Conservation (phyloP, 2,888 invertebrate species). For the Fragum fragum region DNA sequence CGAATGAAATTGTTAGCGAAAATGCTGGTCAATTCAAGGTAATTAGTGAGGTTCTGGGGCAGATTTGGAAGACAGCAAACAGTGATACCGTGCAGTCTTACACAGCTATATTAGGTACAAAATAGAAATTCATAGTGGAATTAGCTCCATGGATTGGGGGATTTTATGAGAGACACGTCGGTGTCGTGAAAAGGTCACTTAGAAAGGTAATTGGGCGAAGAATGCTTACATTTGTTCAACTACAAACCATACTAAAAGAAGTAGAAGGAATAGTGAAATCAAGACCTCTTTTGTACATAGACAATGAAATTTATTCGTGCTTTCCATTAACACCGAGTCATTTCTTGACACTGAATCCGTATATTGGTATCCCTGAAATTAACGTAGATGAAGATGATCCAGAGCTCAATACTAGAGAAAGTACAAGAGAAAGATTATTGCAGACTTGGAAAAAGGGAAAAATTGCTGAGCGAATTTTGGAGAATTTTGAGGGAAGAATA, state of each 20-base stretch:
- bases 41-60: conserved; percentile 4
- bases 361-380: conserved; percentile 39
- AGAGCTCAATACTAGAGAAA: background rate
- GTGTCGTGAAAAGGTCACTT: conserved; percentile 38
- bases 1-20: conserved; percentile 32
- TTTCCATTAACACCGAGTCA: conserved; percentile 36
- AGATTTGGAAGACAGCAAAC: background rate
- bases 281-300: conserved; percentile 44
- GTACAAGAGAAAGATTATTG: background rate
- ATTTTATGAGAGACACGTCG: conserved; percentile 43
- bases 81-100: conserved; percentile 21
- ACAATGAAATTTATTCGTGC: conserved; percentile 42
- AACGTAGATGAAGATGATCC: background rate
- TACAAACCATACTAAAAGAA: conserved; percentile 45
- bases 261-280: conserved; percentile 41
- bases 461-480: conserved; percentile 30
- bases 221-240: conserved; percentile 30
- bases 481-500: conserved; percentile 44
- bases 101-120: conserved; percentile 16
- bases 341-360: conserved; percentile 44
- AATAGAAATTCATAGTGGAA: conserved; percentile 43
- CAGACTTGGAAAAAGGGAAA: conserved; percentile 27
- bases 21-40: conserved; percentile 39
- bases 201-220: conserved; percentile 38
- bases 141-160: conserved; percentile 44